These are phyloP conservation scores for Taenioides sp. DNA, from an alignment of 2,797 vertebrate species.

Conservation along the genomic window DNA sequence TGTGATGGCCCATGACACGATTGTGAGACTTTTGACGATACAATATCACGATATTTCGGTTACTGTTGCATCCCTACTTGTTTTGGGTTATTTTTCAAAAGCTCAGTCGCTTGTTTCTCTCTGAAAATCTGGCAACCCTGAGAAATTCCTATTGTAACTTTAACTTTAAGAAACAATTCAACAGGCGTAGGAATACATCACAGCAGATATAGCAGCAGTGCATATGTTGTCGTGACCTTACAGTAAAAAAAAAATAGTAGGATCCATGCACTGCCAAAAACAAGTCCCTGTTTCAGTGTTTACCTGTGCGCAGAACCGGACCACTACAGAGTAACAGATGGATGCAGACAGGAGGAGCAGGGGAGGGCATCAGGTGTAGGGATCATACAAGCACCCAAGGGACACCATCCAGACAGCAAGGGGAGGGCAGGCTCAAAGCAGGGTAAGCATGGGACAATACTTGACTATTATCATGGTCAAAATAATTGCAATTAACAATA, in stretches of 20 bases:
- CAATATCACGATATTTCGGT: no score
- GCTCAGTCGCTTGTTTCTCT: not conserved
- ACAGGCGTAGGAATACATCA: not conserved
- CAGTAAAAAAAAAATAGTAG: not conserved
- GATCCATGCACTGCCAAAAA: not conserved
- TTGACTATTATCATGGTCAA: no score
- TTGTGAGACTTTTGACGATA: no score
- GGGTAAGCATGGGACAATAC: no score
- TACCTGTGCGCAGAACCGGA: not conserved
- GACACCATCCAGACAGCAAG: no score
- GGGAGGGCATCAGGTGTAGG: not conserved
- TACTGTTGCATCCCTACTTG: not conserved
- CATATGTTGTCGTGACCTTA: not conserved
- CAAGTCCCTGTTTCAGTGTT: not conserved
- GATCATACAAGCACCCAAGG: not conserved
- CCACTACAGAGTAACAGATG: slow-evolving; percentile 2
- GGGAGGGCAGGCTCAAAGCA: not conserved
- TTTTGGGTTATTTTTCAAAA: not conserved
- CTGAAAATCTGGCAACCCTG: not conserved
- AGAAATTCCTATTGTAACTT: not conserved
- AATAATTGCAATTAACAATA: no score
- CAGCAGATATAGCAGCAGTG: not conserved
- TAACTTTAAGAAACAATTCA: no score
- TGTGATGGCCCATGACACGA: no score
- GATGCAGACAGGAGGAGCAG: not conserved